Base-by-base conservation (phyloP, 2,888 invertebrate species). In the Ceriagrion tenellum region DNA sequence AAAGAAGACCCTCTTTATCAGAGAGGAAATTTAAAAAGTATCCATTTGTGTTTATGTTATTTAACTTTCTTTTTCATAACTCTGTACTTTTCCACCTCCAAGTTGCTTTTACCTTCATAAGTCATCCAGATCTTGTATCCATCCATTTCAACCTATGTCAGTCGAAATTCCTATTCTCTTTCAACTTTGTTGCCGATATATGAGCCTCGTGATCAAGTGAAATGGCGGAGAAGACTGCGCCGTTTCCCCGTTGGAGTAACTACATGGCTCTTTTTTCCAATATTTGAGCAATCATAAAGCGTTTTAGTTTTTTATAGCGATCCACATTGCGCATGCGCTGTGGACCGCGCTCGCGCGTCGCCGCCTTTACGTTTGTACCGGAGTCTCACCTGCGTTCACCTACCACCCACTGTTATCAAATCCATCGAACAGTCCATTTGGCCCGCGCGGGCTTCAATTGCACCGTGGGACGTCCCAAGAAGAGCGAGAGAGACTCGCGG, bases 351-450 rank as follows among this genome's bases (percentile, higher is more conserved):
- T n/a, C 74, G 12, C 81, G 69, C 69, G 26, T 26, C 55, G 26
- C 20, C 90, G 40, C 63, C 4, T 91, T 4, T 91, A 35, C 59
- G 63, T 59, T 47, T 47, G 4, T 47, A 63, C 26, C 69, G 63
- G 69, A 35, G 40, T 40, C 91, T 69, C 93, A 69, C 74, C 74
- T 93, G 93, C 93, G 47, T 59, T n/a, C 93, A 47, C 69, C 47
- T 74, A 74, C 93, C 93, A 93, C 93, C 93, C 93, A 93, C 93
- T 16, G 93, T 47, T 69, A 93, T 89, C 89, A 55, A 55, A 26
- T 89, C 74, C 93, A 47, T 74, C 93, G 93, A 63, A 69, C 40
- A 47, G 93, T 69, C 69, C 93, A 93, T 93, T 93, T 93, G 93
- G 93, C 91, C 63, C 91, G 63, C 91, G 63, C 47, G n/a, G 93